Percentiles rank a stretch among this genome's conserved stretches.
Evolutionary conservation across 2,113 vertebrate species (phyloP).

Genomic region (Cricetomys ansorgei): DNA sequence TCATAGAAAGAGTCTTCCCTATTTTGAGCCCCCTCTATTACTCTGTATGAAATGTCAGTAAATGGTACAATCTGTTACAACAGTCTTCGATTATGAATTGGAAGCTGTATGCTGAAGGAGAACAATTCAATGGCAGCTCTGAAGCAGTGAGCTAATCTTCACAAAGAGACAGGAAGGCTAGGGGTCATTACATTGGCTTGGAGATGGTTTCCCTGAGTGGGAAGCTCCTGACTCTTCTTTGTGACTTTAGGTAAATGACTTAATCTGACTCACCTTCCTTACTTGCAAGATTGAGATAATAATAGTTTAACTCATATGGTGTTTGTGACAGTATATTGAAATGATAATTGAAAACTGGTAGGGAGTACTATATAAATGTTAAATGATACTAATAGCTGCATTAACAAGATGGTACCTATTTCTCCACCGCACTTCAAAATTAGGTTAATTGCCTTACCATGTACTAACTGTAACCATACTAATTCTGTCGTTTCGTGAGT

Average conservation of each 20-base stretch:
- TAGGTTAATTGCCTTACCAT: neutral
- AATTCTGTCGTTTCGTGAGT: neutral
- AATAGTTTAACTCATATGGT: neutral
- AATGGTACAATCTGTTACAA: neutral
- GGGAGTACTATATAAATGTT: neutral
- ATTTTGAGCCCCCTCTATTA: neutral
- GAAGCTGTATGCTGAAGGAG: neutral
- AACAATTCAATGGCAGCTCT: neutral
- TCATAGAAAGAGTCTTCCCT: neutral
- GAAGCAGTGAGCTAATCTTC: neutral
- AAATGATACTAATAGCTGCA: neutral
- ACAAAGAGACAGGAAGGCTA: neutral
- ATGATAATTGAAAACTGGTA: slow-evolving; percentile 29
- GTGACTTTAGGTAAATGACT: neutral
- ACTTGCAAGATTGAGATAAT: neutral
- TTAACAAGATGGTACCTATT: neutral
- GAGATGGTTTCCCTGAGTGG: neutral
- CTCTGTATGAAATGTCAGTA: neutral
- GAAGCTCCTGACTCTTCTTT: neutral
- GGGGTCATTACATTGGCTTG: neutral
- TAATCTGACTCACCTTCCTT: neutral
- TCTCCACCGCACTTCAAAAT: neutral
- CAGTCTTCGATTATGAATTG: neutral
- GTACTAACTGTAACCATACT: neutral
- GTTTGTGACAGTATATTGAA: neutral